Percentiles rank a stretch among this genome's conserved stretches.
Evolutionary conservation across 2,888 invertebrate genomes (phyloP).

Genomic region (Eledona agricola): DNA sequence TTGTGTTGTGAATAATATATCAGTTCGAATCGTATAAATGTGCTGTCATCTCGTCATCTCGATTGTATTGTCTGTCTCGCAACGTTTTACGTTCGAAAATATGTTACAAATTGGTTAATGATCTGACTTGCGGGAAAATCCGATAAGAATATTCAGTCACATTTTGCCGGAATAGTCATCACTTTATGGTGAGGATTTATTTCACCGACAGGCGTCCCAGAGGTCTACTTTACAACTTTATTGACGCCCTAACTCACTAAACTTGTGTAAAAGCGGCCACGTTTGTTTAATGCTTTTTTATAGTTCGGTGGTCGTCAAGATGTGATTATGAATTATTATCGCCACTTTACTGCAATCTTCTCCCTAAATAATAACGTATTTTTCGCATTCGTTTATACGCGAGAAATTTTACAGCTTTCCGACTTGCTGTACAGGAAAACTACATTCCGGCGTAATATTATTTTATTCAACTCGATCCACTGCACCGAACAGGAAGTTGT

Average conservation of each 20-base stretch:
- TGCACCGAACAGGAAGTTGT: too few species aligned
- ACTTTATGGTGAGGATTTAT: slow-evolving; percentile 57
- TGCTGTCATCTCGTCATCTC: not conserved
- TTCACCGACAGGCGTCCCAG: slow-evolving; percentile 57
- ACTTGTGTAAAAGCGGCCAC: slow-evolving; percentile 56
- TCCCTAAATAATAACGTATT: slow-evolving; percentile 22
- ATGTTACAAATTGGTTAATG: slow-evolving; percentile 16
- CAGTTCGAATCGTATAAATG: slow-evolving; percentile 2
- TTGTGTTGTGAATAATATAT: slow-evolving; percentile 34
- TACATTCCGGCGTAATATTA: too few species aligned
- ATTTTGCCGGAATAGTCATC: slow-evolving; percentile 52
- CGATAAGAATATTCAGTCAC: slow-evolving; percentile 39
- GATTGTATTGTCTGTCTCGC: slow-evolving; percentile 3
- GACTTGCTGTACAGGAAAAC: too few species aligned
- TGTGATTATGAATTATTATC: slow-evolving; percentile 47
- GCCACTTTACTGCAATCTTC: slow-evolving; percentile 36
- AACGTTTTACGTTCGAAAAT: slow-evolving; percentile 12
- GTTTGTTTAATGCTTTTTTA: slow-evolving; percentile 58
- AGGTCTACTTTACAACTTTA: slow-evolving; percentile 60
- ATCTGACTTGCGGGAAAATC: slow-evolving; percentile 30
- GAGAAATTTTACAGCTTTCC: too few species aligned
- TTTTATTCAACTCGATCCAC: too few species aligned
- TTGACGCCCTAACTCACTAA: slow-evolving; percentile 58
- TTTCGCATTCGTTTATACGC: too few species aligned
- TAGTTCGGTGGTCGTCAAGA: slow-evolving; percentile 50